Evolutionary conservation across 2,797 vertebrate species (phyloP), one percentile per base, ranked within the genome.

Genomic region (Ctenochaetus hawaiiensis): DNA sequence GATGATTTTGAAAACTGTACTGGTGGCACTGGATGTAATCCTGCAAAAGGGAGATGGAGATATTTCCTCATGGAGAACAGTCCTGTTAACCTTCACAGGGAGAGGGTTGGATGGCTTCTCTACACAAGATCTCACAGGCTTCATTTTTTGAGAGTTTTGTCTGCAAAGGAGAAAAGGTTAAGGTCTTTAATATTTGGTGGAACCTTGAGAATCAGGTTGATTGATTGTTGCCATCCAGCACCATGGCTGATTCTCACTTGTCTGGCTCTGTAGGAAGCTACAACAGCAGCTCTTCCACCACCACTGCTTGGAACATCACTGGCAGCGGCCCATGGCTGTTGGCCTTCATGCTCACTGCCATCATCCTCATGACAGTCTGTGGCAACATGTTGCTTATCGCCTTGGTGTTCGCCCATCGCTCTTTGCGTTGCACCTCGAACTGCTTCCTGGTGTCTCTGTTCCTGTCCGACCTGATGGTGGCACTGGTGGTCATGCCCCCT

Each of bases 401-500:
- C 0, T 87, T 99, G 89, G 98, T 98, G 86, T 91, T 98, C 58
- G 96, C 95, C 23, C 98, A 99, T 85, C 96, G 96, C n/a, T 96
- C 97, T 10, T 90, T 99, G 81, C 96, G 98, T 66, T 98, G 97
- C 95, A 99, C 97, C 74, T 99, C 98, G 65, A 99, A 99, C 94
- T 98, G 96, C 84, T 99, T 99, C 93, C 88, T 99, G 87, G 97
- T 99, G 87, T 99, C 98, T 1, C 94, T 99, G 72, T 99, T 99
- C 94, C 94, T 98, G 83, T 98, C 98, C 0, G 98, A 99, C 93
- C 94, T 99, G 26, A 96, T 99, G 98, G 98, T 99, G 95, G 98
- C 97, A 2, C 72, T 98, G 89, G 98, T 98, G 93, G 98, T 99
- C 70, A 99, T 99, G 98, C 98, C 98, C 0, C 98, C 98, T 0